Conservation (phyloP, 2,113 vertebrate species). For the Neolamprologus cancellatus region DNA sequence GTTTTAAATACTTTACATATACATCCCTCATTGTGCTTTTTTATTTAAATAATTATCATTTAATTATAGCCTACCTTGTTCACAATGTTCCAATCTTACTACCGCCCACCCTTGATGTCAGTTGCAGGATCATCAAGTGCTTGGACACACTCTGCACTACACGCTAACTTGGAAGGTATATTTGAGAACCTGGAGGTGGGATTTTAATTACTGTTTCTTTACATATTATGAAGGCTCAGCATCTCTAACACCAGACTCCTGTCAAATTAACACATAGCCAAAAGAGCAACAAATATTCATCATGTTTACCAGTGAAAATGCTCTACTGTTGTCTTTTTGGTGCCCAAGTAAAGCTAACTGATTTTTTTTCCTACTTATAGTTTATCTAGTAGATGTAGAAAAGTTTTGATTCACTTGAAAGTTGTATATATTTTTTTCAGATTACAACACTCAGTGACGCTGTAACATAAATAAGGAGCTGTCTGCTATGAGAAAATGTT, state of each 20-base stretch:
- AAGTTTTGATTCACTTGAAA: neutral
- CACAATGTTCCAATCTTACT: neutral
- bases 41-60: neutral
- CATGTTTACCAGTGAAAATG: neutral
- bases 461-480: neutral
- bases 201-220: conserved; percentile 23
- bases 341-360: neutral
- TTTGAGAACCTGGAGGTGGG: neutral
- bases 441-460: neutral
- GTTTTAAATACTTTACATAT: neutral
- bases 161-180: neutral
- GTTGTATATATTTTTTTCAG: neutral
- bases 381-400: neutral
- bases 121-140: neutral
- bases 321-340: neutral
- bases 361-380: neutral
- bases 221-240: neutral
- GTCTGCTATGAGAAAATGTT: neutral
- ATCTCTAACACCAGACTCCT: neutral
- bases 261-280: neutral
- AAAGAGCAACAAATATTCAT: neutral
- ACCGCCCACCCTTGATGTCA: neutral
- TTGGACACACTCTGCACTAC: neutral
- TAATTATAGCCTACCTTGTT: neutral
- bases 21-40: neutral